Conservation (phyloP, 2,888 invertebrate genomes). For the Coremacera marginata region DNA sequence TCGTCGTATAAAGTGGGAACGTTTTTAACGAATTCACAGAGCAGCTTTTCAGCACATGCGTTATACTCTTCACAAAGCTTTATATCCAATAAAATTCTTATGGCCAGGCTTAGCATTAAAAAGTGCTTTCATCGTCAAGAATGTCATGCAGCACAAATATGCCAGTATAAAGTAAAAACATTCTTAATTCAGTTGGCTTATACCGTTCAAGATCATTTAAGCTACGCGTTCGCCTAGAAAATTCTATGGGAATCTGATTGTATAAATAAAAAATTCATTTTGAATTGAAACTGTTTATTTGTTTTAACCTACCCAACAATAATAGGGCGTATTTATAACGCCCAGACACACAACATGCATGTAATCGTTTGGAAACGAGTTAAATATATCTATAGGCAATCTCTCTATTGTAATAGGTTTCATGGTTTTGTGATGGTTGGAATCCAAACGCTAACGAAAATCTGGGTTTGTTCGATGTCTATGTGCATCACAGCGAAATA, state of each 20-base stretch:
- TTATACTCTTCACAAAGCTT: background rate
- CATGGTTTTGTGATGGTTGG: slow-evolving; percentile 36
- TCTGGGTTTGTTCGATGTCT: slow-evolving; percentile 2
- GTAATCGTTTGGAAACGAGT: slow-evolving; percentile 35
- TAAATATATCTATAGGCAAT: slow-evolving; percentile 37
- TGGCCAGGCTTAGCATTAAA: background rate
- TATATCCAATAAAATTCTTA: background rate
- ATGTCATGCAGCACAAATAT: background rate
- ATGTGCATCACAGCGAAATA: no score
- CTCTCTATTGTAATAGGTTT: slow-evolving; percentile 31
- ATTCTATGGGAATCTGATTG: slow-evolving; percentile 39
- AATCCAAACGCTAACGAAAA: slow-evolving; percentile 23
- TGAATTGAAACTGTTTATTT: slow-evolving; percentile 35
- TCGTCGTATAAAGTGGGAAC: background rate
- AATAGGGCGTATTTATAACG: slow-evolving; percentile 32
- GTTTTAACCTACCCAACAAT: slow-evolving; percentile 32
- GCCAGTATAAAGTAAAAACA: background rate
- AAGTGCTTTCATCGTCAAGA: no score
- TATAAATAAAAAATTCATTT: slow-evolving; percentile 32
- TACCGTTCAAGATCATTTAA: no score
- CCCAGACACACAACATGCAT: slow-evolving; percentile 34
- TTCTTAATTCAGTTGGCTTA: no score
- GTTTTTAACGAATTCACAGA: background rate
- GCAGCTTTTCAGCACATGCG: background rate
- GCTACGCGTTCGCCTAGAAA: slow-evolving; percentile 32